These are phyloP conservation scores for Salpingus planirostris DNA, from an alignment of 2,888 invertebrate species.

Conservation along the genomic window DNA sequence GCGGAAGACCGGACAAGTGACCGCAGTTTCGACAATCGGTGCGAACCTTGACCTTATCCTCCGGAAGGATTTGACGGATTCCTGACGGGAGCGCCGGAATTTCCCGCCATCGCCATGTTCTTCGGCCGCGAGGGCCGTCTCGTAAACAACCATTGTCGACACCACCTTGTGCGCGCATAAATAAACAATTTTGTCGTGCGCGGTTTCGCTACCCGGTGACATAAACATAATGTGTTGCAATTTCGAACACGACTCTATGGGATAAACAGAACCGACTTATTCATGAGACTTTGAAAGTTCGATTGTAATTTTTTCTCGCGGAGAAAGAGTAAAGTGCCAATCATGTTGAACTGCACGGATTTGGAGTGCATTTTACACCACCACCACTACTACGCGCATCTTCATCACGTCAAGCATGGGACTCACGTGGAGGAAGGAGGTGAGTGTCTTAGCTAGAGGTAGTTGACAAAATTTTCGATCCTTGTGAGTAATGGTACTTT, in stretches of 20 bases:
- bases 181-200: constrained; percentile 6
- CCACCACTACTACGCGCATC: constrained; percentile 64
- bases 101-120: too few relatives aligned
- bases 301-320: background rate
- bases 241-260: too few relatives aligned
- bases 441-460: constrained; percentile 33
- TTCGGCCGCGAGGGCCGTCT: too few relatives aligned
- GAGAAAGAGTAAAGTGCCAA: constrained; percentile 22
- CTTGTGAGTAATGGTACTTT: constrained; percentile 18
- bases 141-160: too few relatives aligned
- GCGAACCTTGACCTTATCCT: too few relatives aligned
- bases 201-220: constrained; percentile 17
- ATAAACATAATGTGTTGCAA: constrained; percentile 9
- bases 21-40: too few relatives aligned
- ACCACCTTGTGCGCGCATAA: too few relatives aligned
- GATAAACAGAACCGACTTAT: too few relatives aligned
- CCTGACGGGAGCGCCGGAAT: too few relatives aligned
- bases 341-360: constrained; percentile 70
- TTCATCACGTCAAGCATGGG: constrained; percentile 56
- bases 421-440: constrained; percentile 58
- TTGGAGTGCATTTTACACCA: constrained; percentile 69
- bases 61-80: too few relatives aligned
- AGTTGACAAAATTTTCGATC: constrained; percentile 6
- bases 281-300: too few relatives aligned
- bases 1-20: constrained; percentile 20